These are phyloP conservation scores for Hyles vespertilio DNA, from an alignment of 1,140 invertebrate species.

Conservation along the genomic window DNA sequence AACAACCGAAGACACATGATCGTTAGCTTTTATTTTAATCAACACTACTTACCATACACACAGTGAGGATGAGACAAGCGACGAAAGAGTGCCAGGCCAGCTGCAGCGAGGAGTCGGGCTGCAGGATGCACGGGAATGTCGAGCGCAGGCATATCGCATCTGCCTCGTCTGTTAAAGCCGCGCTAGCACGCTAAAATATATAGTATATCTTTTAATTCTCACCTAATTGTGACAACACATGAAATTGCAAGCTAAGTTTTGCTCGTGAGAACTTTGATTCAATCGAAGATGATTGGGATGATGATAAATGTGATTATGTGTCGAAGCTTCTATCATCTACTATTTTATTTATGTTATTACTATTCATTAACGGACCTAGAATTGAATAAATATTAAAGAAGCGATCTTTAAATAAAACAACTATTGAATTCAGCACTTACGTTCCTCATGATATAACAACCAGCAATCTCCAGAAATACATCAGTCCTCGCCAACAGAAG, in stretches of 20 bases:
- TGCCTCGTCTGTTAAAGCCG: slow-evolving; percentile 42
- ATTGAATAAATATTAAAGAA: no score
- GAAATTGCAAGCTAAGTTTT: no score
- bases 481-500: slow-evolving; percentile 38
- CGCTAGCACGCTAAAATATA: slow-evolving; percentile 38
- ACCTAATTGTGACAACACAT: no score
- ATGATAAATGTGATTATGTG: no score
- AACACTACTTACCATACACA: slow-evolving; percentile 42
- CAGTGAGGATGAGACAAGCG: slow-evolving; percentile 32
- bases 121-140: slow-evolving; percentile 56
- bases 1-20: no score
- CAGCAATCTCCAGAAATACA: slow-evolving; percentile 53
- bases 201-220: not conserved
- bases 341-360: no score
- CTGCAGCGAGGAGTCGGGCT: slow-evolving; percentile 48
- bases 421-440: slow-evolving; percentile 23
- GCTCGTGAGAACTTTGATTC: no score
- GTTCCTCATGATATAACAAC: slow-evolving; percentile 58
- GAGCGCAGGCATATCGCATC: slow-evolving; percentile 54
- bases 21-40: not conserved
- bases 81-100: slow-evolving; percentile 44
- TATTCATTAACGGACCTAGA: no score
- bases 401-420: no score
- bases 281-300: no score
- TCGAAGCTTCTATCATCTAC: no score